These are phyloP conservation scores for Nymphalis io DNA, from an alignment of 1,140 invertebrate genomes.

Conservation along the genomic window DNA sequence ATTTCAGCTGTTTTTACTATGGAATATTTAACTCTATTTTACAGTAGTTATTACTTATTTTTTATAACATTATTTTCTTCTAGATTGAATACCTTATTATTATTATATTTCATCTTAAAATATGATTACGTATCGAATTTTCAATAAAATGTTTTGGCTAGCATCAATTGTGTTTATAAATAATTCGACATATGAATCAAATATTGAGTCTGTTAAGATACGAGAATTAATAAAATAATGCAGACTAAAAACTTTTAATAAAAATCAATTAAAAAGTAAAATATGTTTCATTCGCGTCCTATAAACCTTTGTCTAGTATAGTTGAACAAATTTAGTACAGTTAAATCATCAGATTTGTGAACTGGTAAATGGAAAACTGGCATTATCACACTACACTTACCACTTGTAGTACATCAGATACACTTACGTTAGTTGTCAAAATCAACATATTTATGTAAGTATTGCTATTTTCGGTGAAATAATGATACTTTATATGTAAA, in stretches of 20 bases:
- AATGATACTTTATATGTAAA: too few species aligned
- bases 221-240: slow-evolving; percentile 28
- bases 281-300: not conserved
- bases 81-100: not conserved
- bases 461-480: too few species aligned
- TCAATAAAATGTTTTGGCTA: not conserved
- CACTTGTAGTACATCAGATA: too few species aligned
- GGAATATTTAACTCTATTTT: too few species aligned
- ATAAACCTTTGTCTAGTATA: not conserved
- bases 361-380: too few species aligned
- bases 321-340: not conserved
- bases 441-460: too few species aligned
- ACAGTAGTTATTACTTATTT: too few species aligned
- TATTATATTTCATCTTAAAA: not conserved
- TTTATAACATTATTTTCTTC: not conserved
- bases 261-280: slow-evolving; percentile 36
- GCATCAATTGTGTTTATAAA: slow-evolving; percentile 16
- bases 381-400: too few species aligned
- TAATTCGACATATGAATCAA: slow-evolving; percentile 5
- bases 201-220: slow-evolving; percentile 12
- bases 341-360: not conserved
- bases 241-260: slow-evolving; percentile 40
- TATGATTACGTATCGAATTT: not conserved
- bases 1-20: too few species aligned
- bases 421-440: too few species aligned